Base-by-base conservation (phyloP, 2,888 invertebrate genomes). In the Sipha maydis region DNA sequence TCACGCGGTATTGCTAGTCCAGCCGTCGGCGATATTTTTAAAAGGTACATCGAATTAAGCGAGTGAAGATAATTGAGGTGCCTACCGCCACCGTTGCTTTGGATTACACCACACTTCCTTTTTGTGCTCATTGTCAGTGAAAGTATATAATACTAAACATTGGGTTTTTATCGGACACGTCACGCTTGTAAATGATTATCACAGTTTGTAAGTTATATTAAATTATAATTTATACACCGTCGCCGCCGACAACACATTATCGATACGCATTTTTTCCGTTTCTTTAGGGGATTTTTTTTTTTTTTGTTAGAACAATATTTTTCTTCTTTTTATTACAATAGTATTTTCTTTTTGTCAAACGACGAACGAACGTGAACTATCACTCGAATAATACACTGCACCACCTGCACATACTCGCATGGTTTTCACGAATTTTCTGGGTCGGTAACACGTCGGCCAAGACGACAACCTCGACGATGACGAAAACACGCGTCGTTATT, bases 21-120 rank as follows among this genome's bases (percentile, higher is more conserved):
- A 5, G 73, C 88, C 88, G 75, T 28, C 73, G 88, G 88, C 88
- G 80, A 82, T 67, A 82, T 56, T 82, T 82, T 88, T 82, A 82
- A 88, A 82, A 88, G 82, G 76, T 88, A 88, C 82, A 67, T 82
- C 82, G 88, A 88, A 88, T 88, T 88, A 88, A 88, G 75, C 82
- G 76, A 88, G 82, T 82, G 82, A 56, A 67, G 82, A 88, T 88
- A 88, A 88, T 88, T 88, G 80, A 88, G 88, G 88, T 88, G 73
- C 86, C 54, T 54, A 21, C 28, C 48, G 48, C 71, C 71, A 61
- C 67, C 38, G 80, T 73, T 34, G 82, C 82, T 75, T 67, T 88
- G 80, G 88, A 88, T 88, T 88, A 88, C 88, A 88, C 88, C 88
- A 88, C 88, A 82, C 75, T 88, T 88, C 88, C 88, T 88, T 88